phyloP scores from a whole-genome alignment of 1,140 invertebrate genomes.

The Sarcophaga peregrina region DNA sequence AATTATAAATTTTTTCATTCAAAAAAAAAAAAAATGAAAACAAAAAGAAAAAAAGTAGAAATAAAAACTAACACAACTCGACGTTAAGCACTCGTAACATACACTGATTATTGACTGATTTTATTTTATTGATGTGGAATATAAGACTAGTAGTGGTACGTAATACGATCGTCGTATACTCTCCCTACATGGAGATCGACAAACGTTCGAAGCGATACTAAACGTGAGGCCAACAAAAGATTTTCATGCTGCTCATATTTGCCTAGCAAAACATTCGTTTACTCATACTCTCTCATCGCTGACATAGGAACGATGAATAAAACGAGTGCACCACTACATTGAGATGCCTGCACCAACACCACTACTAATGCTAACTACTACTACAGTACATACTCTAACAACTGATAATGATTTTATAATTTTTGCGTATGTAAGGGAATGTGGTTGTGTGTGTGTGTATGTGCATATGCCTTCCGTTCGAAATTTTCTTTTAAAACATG shows the following conservation, averaged over 20 bases:
- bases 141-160: constrained; percentile 48
- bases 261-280: not conserved
- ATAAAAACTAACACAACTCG: constrained; percentile 37
- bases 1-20: not conserved
- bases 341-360: not conserved
- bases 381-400: not conserved
- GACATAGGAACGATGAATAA: not conserved
- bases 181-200: constrained; percentile 67
- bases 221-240: constrained; percentile 59
- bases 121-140: not conserved
- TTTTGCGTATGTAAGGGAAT: not conserved
- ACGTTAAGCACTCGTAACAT: constrained; percentile 40
- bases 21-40: not conserved
- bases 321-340: constrained; percentile 28
- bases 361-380: not conserved
- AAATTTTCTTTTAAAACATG: not conserved
- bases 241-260: constrained; percentile 49
- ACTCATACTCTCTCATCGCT: not conserved
- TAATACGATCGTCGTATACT: constrained; percentile 60
- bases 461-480: constrained; percentile 4
- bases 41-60: not conserved
- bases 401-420: constrained; percentile 20
- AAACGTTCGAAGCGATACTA: constrained; percentile 66
- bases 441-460: not conserved
- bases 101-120: constrained; percentile 31